These are phyloP conservation scores for Spilogale gracilis DNA, from an alignment of 2,113 vertebrate species.

Conservation along the genomic window DNA sequence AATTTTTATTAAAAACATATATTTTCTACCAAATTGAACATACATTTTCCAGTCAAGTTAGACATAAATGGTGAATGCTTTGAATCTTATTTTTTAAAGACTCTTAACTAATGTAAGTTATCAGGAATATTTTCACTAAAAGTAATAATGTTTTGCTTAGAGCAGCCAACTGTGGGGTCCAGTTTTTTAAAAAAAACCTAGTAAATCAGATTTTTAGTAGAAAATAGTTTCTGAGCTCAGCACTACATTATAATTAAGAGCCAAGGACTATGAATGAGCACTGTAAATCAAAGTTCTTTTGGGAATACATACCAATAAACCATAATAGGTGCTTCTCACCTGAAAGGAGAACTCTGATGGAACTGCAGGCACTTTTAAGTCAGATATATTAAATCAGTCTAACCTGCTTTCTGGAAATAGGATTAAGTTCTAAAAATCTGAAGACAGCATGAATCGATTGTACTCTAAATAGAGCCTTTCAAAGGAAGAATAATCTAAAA, in stretches of 20 bases:
- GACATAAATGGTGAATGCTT: background rate
- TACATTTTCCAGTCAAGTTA: background rate
- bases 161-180: background rate
- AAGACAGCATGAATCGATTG: background rate
- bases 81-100: conserved; percentile 16
- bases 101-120: conserved; percentile 28
- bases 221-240: background rate
- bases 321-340: background rate
- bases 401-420: background rate
- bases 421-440: conserved; percentile 48
- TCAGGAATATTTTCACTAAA: conserved; percentile 16
- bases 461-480: background rate
- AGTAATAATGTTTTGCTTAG: background rate
- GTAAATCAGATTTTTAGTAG: background rate
- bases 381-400: background rate
- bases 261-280: background rate
- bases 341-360: background rate
- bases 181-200: background rate
- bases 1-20: background rate
- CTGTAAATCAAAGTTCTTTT: background rate
- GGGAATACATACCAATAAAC: background rate
- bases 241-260: background rate
- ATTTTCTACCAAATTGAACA: background rate
- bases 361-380: background rate
- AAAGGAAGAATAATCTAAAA: background rate